Conservation (phyloP, 2,113 vertebrate species). For the Paracanthobrama guichenoti region DNA sequence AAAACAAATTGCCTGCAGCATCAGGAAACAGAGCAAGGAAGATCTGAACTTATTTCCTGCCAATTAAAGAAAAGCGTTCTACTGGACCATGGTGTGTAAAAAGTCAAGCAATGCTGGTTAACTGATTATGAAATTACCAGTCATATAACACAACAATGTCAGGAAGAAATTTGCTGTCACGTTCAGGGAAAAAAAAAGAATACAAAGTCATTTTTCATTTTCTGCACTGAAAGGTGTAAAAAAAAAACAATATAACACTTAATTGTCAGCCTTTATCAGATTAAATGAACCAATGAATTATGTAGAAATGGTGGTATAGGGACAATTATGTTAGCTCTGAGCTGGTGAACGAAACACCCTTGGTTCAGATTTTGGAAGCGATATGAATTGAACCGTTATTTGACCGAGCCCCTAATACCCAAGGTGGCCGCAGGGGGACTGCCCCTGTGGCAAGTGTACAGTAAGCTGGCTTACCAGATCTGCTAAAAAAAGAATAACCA, state of each 20-base stretch:
- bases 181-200: background rate
- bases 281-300: background rate
- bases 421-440: background rate
- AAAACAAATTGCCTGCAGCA: background rate
- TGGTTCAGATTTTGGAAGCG: background rate
- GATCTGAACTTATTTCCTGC: background rate
- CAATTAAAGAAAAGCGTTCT: background rate
- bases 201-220: background rate
- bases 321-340: background rate
- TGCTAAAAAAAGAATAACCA: conserved; percentile 11
- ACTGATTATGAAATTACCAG: background rate
- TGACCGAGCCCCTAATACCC: background rate
- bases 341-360: background rate
- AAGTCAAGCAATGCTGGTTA: background rate
- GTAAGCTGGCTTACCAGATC: background rate
- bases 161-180: background rate
- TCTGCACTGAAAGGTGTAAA: background rate
- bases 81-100: background rate
- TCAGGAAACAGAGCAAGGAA: conserved; percentile 10
- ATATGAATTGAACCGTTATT: background rate
- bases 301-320: background rate
- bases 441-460: conserved; percentile 29
- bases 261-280: background rate
- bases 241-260: background rate
- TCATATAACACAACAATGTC: background rate